These are phyloP conservation scores for Sebastes oblongus DNA, from an alignment of 2,797 vertebrate species.

Conservation along the genomic window DNA sequence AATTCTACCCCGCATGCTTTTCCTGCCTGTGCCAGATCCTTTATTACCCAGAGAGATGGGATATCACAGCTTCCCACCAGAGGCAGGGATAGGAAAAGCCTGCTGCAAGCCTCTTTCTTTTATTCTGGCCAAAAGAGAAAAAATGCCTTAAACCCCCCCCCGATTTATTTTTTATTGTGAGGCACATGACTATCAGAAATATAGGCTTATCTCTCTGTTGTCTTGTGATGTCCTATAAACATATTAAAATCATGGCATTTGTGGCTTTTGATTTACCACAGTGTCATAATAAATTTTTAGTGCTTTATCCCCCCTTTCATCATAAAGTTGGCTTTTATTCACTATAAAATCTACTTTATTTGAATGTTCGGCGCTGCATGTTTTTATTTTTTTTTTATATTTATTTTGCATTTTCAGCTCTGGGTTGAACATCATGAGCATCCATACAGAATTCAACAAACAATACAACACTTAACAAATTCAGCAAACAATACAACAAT, in stretches of 20 bases:
- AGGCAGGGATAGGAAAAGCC: conserved; percentile 55
- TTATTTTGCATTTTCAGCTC: too few species aligned
- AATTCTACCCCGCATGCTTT: conserved; percentile 77
- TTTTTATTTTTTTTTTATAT: background rate
- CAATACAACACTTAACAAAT: too few species aligned
- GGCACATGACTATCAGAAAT: conserved; percentile 17
- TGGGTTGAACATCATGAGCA: too few species aligned
- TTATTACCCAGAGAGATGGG: conserved; percentile 76
- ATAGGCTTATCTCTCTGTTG: background rate
- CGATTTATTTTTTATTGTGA: conserved; percentile 19
- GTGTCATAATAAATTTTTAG: conserved; percentile 25
- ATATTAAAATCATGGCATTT: conserved; percentile 31
- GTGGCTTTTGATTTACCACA: conserved; percentile 54
- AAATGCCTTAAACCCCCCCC: conserved; percentile 4
- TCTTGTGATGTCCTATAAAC: conserved; percentile 19
- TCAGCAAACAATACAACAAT: too few species aligned
- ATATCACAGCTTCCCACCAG: conserved; percentile 70
- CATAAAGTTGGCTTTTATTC: conserved; percentile 33
- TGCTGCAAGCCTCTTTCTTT: conserved; percentile 44
- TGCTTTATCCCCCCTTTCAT: conserved; percentile 34
- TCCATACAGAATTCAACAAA: too few species aligned
- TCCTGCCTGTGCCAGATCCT: conserved; percentile 71
- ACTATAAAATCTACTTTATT: background rate
- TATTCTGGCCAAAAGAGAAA: conserved; percentile 14
- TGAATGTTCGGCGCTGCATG: background rate